phyloP scores from a whole-genome alignment of 2,888 invertebrate species.

The Latrodectus hesperus region DNA sequence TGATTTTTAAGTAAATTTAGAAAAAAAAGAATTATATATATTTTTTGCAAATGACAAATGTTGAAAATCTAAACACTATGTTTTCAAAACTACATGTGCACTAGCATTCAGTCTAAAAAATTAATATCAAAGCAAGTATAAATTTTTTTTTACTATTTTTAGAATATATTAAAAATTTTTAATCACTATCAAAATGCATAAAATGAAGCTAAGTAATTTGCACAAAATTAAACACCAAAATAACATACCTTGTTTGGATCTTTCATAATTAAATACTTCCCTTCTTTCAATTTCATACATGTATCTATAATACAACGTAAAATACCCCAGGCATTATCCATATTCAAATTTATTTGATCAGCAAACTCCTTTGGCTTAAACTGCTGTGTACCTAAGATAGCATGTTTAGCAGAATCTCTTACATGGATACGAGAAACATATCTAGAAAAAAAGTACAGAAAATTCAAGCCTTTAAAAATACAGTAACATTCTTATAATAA shows the following conservation, averaged over 20 bases:
- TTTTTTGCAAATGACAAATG: too few relatives aligned
- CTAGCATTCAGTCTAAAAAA: too few relatives aligned
- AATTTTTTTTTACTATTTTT: too few relatives aligned
- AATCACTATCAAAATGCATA: too few relatives aligned
- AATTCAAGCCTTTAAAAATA: conserved; percentile 8
- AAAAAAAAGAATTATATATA: too few relatives aligned
- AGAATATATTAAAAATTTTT: too few relatives aligned
- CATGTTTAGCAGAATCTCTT: conserved; percentile 95
- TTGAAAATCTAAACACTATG: too few relatives aligned
- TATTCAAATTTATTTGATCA: conserved; percentile 97
- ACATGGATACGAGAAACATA: conserved; percentile 97
- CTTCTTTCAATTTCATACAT: conserved; percentile 97
- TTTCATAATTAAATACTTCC: conserved; percentile 96
- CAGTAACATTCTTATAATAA: neutral
- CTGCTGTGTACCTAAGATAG: conserved; percentile 96
- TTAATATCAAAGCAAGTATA: too few relatives aligned
- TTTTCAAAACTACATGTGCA: too few relatives aligned
- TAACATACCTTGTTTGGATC: conserved; percentile 90
- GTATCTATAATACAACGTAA: conserved; percentile 97
- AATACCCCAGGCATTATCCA: conserved; percentile 99
- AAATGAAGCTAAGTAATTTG: too few relatives aligned
- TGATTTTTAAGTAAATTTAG: too few relatives aligned
- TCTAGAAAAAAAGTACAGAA: conserved; percentile 74
- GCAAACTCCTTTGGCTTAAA: conserved; percentile 99
- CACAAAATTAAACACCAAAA: too few relatives aligned